A percentile compares a stretch with the other conserved stretches of the same genome.
Evolutionary conservation across 2,797 vertebrate species (phyloP).

Genomic region (Sebastolobus alascanus): DNA sequence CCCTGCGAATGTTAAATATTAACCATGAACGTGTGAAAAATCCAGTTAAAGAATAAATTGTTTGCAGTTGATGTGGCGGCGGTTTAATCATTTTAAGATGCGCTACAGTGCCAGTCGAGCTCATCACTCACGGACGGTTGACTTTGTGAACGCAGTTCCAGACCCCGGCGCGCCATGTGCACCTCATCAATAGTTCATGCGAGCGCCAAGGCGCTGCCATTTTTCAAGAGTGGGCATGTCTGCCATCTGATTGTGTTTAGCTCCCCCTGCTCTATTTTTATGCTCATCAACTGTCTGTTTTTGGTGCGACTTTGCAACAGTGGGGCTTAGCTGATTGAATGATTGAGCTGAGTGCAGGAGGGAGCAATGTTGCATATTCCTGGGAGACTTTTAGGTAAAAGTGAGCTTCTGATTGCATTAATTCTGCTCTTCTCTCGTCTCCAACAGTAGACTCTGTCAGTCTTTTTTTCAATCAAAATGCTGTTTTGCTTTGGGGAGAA

Average conservation of each 20-base stretch:
- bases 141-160: conserved; percentile 59
- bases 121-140: conserved; percentile 72
- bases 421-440: conserved; percentile 16
- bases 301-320: conserved; percentile 38
- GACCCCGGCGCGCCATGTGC: conserved; percentile 63
- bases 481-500: conserved; percentile 12
- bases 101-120: conserved; percentile 64
- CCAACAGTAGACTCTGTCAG: not conserved
- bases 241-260: conserved; percentile 78
- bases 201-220: conserved; percentile 62
- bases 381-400: conserved; percentile 14
- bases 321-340: conserved; percentile 43
- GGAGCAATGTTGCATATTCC: conserved; percentile 26
- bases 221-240: conserved; percentile 69
- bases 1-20: conserved; percentile 44
- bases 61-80: conserved; percentile 66
- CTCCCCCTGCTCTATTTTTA: conserved; percentile 36
- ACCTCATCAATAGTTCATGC: conserved; percentile 76
- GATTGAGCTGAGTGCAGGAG: conserved; percentile 29
- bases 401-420: conserved; percentile 30
- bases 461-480: conserved; percentile 33
- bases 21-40: conserved; percentile 58
- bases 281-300: conserved; percentile 55
- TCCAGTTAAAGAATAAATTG: conserved; percentile 61
- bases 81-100: conserved; percentile 75